These are phyloP conservation scores for Ophthalmolycus amberensis DNA, from an alignment of 2,113 vertebrate genomes.

Conservation along the genomic window DNA sequence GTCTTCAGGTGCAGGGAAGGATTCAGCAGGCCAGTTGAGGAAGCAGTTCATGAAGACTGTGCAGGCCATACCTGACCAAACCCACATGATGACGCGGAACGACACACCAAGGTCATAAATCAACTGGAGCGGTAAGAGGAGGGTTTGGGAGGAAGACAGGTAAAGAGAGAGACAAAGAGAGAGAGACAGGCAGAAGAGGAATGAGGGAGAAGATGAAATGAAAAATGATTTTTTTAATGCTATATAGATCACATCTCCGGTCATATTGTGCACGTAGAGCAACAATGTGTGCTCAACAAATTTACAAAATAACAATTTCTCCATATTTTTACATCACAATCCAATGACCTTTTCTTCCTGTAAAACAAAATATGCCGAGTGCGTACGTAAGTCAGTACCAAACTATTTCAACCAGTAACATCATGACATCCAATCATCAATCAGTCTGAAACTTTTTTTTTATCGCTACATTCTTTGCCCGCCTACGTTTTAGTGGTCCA, in stretches of 20 bases:
- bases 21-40: constrained; percentile 88
- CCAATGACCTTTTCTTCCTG: background rate
- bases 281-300: background rate
- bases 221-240: background rate
- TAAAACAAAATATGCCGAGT: background rate
- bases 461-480: too few relatives aligned
- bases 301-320: background rate
- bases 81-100: constrained; percentile 88
- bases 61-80: constrained; percentile 87
- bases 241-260: background rate
- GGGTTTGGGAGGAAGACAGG: background rate
- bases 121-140: constrained; percentile 74
- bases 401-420: background rate
- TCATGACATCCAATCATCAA: background rate
- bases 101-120: constrained; percentile 87
- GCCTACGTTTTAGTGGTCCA: too few relatives aligned
- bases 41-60: constrained; percentile 90
- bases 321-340: background rate
- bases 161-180: background rate
- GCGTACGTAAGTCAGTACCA: background rate
- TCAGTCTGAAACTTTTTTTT: background rate
- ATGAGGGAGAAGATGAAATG: background rate
- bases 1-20: constrained; percentile 89
- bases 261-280: too few relatives aligned
- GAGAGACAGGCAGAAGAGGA: background rate